Base-by-base conservation (phyloP, 2,888 invertebrate species). In the Smittia aterrima region DNA sequence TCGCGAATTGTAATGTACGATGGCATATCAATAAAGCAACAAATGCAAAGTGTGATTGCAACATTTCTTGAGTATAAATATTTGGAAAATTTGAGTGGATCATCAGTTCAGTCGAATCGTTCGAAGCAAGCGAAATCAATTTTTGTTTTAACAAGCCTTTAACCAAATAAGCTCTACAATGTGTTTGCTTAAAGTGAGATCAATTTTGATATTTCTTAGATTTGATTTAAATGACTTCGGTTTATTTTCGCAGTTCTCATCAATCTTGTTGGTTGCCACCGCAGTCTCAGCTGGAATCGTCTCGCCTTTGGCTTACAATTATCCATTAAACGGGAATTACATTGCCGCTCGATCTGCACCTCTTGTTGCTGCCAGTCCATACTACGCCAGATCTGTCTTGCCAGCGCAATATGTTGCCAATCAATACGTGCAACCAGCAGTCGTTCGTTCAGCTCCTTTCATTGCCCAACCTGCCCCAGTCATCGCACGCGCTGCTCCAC, bases 121-220 rank as follows among this genome's bases (percentile, higher is more conserved):
- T 82, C 80, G 81, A 58, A 64, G 80, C 82, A 81, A 79, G 83
- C 82, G 81, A 81, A 81, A 79, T 78, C 77, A 75, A 58, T 22
- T 58, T n/a, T n/a, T 58, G 6, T 2, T 11, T 58, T 58, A 18
- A 58, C 18, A 58, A 58, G 11, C n/a, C n/a, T 47, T 47, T 74
- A 41, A 77, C 75, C 79, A 38, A 38, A 38, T 40, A 70, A 82
- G 80, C 79, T 78, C 75, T 77, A 82, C 82, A 83, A 83, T 83
- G 82, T 82, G 80, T 82, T 80, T 82, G 80, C 80, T 83, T 80
- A 79, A 81, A 80, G 83, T 83, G 80, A 83, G 83, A 82, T 79
- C 72, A 71, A 66, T 47, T 75, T 74, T 67, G 27, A 20, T 41
- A 11, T 74, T 24, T 64, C 32, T 9, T 16, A 32, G 16, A 70